Evolutionary conservation across 2,888 invertebrate genomes (phyloP).

Genomic region (Ormyrus rosae): DNA sequence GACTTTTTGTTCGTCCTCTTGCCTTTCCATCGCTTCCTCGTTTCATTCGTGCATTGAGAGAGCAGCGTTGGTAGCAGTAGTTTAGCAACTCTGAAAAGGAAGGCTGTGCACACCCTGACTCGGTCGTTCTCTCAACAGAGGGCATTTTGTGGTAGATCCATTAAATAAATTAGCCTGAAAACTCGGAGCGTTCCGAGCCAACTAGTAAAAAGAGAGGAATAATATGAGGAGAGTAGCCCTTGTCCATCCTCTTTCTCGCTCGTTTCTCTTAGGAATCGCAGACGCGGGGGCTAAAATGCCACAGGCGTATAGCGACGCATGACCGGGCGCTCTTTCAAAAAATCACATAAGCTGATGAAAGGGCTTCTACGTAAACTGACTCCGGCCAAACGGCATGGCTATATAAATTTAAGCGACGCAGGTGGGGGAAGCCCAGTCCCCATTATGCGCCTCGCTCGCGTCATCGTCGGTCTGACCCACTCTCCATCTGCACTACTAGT

Average conservation of each 20-base stretch:
- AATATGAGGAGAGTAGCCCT: slow-evolving; percentile 4
- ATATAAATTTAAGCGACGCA: slow-evolving; percentile 16
- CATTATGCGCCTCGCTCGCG: background rate
- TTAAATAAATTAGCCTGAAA: slow-evolving; percentile 52
- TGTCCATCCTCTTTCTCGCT: slow-evolving; percentile 7
- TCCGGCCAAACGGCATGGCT: background rate
- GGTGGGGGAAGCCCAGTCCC: background rate
- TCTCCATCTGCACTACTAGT: too few relatives aligned
- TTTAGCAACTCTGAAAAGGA: slow-evolving; percentile 36
- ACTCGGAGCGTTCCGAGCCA: background rate
- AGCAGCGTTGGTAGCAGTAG: background rate
- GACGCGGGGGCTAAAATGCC: slow-evolving; percentile 8
- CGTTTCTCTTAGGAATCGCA: background rate
- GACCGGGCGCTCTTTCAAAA: slow-evolving; percentile 17
- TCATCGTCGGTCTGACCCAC: background rate
- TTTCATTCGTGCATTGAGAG: background rate
- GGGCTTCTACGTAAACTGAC: slow-evolving; percentile 37
- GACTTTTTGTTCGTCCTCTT: slow-evolving; percentile 2
- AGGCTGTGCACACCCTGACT: background rate
- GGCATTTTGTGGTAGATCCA: slow-evolving; percentile 42
- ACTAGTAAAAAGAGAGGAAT: background rate
- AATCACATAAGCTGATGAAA: slow-evolving; percentile 42
- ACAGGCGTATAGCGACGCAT: background rate
- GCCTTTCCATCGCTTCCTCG: background rate
- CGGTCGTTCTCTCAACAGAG: background rate